Evolutionary conservation across 30 jellyfish, hydroid and myxozoan species (phyloP).

Genomic region (Turritopsis dohrnii): DNA sequence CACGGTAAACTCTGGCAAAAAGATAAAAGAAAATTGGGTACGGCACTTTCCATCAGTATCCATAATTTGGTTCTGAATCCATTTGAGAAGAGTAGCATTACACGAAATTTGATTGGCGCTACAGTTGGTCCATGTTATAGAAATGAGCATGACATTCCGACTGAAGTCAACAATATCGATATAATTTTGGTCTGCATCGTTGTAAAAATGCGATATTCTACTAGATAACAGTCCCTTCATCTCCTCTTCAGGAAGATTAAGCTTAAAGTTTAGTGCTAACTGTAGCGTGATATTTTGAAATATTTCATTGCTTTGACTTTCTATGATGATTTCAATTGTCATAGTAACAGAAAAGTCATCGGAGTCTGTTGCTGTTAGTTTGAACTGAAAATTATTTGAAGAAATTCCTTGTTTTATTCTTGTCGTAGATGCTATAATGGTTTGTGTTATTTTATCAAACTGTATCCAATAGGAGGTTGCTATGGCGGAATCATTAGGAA

Average conservation of each 20-base stretch:
- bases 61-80: constrained; percentile 8
- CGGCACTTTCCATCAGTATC: constrained; percentile 18
- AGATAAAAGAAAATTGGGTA: constrained; percentile 13
- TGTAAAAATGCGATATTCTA: constrained; percentile 1
- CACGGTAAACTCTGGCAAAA: constrained; percentile 15
- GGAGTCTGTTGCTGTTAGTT: neutral
- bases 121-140: constrained; percentile 15
- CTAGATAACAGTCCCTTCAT: neutral
- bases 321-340: neutral
- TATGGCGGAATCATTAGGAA: constrained; percentile 25
- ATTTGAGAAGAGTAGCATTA: neutral
- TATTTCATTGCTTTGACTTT: neutral
- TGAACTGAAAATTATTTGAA: neutral
- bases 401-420: neutral
- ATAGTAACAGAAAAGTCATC: neutral
- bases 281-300: neutral
- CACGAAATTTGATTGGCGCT: neutral
- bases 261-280: neutral
- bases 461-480: constrained; percentile 54
- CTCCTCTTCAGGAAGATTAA: neutral
- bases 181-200: neutral
- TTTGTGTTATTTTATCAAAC: constrained; percentile 43
- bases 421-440: constrained; percentile 20
- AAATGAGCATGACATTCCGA: neutral
- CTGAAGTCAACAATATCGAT: neutral